Base-by-base conservation (phyloP, 2,888 invertebrate species). In the Fissipunctia ypsillon region DNA sequence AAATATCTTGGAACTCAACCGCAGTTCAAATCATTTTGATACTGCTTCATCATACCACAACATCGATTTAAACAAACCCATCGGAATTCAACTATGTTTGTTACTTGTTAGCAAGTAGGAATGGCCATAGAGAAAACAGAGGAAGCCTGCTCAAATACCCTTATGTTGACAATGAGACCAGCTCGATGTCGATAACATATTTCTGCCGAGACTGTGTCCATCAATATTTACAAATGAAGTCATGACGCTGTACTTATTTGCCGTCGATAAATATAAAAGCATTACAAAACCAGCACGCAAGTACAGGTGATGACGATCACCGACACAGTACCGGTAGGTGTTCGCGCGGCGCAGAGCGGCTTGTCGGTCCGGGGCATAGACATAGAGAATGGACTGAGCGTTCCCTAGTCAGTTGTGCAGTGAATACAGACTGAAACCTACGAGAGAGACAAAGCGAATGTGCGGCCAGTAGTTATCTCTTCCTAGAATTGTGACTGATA, bases 211-310 rank as follows among this genome's bases (percentile, higher is more conserved):
- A 25, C 73, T 43, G 61, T 63, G 73, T 45, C 63, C 54, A 73
- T 28, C n/a, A 50, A 41, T 52, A 69, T 63, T 54, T 67, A 69
- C 52, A 69, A 69, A 59, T 80, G 69, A 66, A 59, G 38, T 59
- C 28, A 31, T 66, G 28, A 38, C 54, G 31, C 28, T 69, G 52
- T 73, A 45, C 57, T 59, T 61, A 43, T 25, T 59, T 43, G 45
- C 69, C 10, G 67, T 69, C 28, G 28, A 67, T 59, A 57, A 67
- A 56, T 82, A 78, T 67, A 67, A 67, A 82, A 67, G 14, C 45
- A 41, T 66, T 69, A 76, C 64, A 81, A 67, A 67, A 76, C 22
- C 77, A 52, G 78, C 59, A 41, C 9, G 3, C 35, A 73, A 73
- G 69, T 59, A 43, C 48, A 59, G 25, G 31, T 31, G n/a, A 56